Base-by-base conservation (phyloP, 2,888 invertebrate genomes). In the Acanthosepion esculentum region DNA sequence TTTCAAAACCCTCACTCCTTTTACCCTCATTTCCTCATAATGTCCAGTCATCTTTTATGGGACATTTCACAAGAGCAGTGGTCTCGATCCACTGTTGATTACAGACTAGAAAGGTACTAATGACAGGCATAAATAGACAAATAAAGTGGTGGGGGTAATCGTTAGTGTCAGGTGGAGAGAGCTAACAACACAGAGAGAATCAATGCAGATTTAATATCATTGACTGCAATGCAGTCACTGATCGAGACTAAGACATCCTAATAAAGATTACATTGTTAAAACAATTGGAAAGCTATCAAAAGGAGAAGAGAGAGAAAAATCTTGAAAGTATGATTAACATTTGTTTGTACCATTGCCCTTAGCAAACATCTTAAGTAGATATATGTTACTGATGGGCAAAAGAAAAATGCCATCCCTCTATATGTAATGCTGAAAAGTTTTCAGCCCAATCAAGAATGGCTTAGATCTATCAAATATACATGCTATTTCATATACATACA, bases 91-190 rank as follows among this genome's bases (percentile, higher is more conserved):
- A 78, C 78, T 33, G 78, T n/a, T 78, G 78, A n/a, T 78, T 33
- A 78, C 78, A n/a, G n/a, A 78, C n/a, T n/a, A 78, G n/a, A 78
- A 78, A 78, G 33, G 78, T 78, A n/a, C 78, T 78, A 78, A 78
- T 78, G 78, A 78, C 78, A 78, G 78, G 18, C n/a, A n/a, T 78
- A 78, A 78, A n/a, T 78, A 78, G n/a, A 78, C 78, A 78, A 78
- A 78, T 33, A 3, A 78, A n/a, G 78, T n/a, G 78, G 92, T 12
- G 48, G 33, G 92, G 41, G 50, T n/a, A 33, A 50, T 33, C n/a
- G 15, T 50, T 41, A 92, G 92, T 26, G 92, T 48, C n/a, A 50
- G 53, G 20, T 48, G 33, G n/a, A 50, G 29, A 93, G 50, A 53
- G 92, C 23, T 26, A 41, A 92, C 1, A 50, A n/a, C 6, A 92